These are phyloP conservation scores for Cephus spinipes DNA, from an alignment of 2,888 invertebrate species.

Conservation along the genomic window DNA sequence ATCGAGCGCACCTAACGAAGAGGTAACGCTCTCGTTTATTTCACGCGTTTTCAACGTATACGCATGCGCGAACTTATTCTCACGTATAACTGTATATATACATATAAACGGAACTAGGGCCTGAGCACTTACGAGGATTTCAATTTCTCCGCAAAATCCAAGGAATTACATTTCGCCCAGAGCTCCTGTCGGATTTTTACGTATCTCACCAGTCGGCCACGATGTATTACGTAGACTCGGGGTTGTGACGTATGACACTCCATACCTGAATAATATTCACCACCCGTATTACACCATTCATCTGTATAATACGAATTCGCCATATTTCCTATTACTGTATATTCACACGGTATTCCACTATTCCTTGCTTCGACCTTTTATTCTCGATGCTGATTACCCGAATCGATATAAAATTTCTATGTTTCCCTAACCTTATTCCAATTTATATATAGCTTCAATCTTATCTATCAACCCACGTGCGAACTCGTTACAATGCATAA, in stretches of 20 bases:
- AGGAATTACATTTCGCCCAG: not conserved
- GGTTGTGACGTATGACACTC: not conserved
- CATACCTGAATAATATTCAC: not conserved
- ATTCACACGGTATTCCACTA: not conserved
- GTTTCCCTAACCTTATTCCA: not conserved
- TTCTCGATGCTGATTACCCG: not conserved
- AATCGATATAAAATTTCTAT: not conserved
- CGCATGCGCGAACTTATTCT: not conserved
- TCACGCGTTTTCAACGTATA: not conserved
- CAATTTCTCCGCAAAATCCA: not conserved
- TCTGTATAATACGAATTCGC: not conserved
- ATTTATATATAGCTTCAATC: not conserved
- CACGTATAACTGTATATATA: not conserved
- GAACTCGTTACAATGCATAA: not conserved
- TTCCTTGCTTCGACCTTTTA: not conserved
- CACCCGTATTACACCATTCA: not conserved
- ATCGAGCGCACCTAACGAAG: not conserved
- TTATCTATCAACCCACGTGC: not conserved
- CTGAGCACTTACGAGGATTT: not conserved
- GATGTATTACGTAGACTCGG: not conserved
- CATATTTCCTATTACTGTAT: not conserved
- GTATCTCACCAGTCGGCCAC: not conserved
- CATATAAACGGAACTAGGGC: not conserved
- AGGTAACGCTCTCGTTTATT: not conserved
- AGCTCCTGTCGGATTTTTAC: not conserved